Evolutionary conservation across 2,797 vertebrate genomes (phyloP).

Genomic region (Phylloscopus collybita): DNA sequence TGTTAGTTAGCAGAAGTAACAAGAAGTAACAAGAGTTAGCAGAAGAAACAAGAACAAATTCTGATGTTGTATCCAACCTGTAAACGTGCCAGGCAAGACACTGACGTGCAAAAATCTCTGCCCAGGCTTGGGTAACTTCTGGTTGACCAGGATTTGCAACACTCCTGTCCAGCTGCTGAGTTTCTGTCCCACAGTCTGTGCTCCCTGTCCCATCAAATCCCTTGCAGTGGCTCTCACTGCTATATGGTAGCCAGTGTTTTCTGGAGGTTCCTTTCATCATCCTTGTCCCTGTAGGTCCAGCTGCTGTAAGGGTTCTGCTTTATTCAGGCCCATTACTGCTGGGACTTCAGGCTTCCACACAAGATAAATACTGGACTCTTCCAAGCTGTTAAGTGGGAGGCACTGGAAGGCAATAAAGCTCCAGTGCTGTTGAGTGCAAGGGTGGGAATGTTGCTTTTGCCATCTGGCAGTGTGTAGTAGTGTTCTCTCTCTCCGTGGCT

Average conservation of each 20-base stretch:
- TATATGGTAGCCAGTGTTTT: not conserved
- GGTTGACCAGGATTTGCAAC: not conserved
- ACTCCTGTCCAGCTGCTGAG: not conserved
- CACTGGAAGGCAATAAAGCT: not conserved
- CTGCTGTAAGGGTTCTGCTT: not conserved
- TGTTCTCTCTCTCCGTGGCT: not conserved
- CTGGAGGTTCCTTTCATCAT: not conserved
- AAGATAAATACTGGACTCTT: not conserved
- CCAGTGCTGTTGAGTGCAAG: not conserved
- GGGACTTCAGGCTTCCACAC: not conserved
- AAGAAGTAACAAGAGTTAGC: too few species aligned
- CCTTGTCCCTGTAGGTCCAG: not conserved
- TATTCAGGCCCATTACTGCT: not conserved
- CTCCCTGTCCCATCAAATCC: not conserved
- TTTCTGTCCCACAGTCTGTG: not conserved
- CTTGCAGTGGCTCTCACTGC: not conserved
- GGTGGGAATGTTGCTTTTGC: not conserved
- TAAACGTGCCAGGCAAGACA: not conserved
- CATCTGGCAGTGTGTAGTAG: not conserved
- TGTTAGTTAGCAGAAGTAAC: too few species aligned
- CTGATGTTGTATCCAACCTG: not conserved
- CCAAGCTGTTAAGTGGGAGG: not conserved
- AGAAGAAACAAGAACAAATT: not conserved
- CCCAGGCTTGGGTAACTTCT: fast-evolving
- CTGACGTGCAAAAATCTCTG: not conserved